These are phyloP conservation scores for Formica exsecta DNA, from an alignment of 1,140 invertebrate genomes.

Conservation along the genomic window DNA sequence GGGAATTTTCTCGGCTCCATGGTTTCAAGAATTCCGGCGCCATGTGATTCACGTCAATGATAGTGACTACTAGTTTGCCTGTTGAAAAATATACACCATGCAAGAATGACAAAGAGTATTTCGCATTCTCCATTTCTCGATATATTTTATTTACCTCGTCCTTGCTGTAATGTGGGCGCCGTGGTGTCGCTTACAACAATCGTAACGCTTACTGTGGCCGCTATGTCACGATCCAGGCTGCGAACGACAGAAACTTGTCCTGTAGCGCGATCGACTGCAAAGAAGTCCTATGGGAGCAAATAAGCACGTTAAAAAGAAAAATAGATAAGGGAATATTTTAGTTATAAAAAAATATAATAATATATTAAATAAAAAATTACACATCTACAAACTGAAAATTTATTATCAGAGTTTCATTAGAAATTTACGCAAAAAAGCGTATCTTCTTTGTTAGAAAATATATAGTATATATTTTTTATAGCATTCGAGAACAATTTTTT, in stretches of 20 bases:
- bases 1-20: constrained; percentile 91
- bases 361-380: neutral
- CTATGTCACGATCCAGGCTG: constrained; percentile 89
- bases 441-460: neutral
- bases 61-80: constrained; percentile 94
- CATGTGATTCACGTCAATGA: constrained; percentile 93
- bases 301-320: constrained; percentile 7
- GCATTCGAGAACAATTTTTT: neutral
- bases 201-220: constrained; percentile 91
- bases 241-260: constrained; percentile 92
- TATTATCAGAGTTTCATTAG: neutral
- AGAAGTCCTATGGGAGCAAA: constrained; percentile 89
- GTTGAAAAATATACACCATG: constrained; percentile 47
- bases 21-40: constrained; percentile 90
- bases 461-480: neutral
- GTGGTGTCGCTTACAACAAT: constrained; percentile 93
- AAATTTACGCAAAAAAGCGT: neutral
- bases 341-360: neutral
- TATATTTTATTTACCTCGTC: constrained; percentile 87
- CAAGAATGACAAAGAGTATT: constrained; percentile 8
- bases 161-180: constrained; percentile 92
- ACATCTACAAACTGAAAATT: neutral
- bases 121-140: constrained; percentile 24
- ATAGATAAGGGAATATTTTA: neutral
- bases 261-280: constrained; percentile 89